phyloP scores from a whole-genome alignment of 1,140 invertebrate genomes.

The Oreohelix idahoensis region DNA sequence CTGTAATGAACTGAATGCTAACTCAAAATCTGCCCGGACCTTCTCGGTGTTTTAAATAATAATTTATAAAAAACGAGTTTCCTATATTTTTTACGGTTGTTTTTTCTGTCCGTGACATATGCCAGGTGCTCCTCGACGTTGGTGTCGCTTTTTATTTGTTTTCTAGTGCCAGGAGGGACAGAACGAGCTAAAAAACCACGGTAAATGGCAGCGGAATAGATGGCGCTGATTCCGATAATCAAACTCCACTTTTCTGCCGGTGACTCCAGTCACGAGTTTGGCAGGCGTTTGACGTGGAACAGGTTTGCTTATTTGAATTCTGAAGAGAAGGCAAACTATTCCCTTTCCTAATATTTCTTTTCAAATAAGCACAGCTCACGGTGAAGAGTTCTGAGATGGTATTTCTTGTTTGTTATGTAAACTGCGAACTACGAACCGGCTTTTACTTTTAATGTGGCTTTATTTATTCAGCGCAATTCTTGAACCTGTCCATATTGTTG shows the following conservation, averaged over 20 bases:
- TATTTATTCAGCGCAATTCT: no score
- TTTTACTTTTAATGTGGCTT: no score
- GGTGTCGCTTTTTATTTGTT: constrained; percentile 16
- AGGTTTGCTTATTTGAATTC: background rate
- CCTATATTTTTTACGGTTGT: no score
- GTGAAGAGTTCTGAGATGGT: background rate
- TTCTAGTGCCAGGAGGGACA: background rate
- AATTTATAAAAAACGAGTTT: no score
- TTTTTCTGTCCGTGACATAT: background rate
- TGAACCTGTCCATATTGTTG: no score
- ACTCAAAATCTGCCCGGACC: no score
- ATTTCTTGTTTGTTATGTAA: background rate
- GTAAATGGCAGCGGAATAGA: background rate
- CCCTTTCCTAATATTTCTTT: background rate
- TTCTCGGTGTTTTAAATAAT: no score
- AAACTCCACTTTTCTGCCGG: background rate
- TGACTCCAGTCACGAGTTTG: background rate
- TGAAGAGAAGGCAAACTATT: background rate
- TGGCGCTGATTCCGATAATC: background rate
- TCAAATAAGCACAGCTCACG: background rate
- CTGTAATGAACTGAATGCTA: no score
- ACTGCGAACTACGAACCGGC: background rate
- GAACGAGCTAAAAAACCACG: background rate
- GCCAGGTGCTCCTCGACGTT: background rate
- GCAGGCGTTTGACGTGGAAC: background rate